phyloP scores from a whole-genome alignment of 2,113 vertebrate species.

The Myrmophylax atrothorax region DNA sequence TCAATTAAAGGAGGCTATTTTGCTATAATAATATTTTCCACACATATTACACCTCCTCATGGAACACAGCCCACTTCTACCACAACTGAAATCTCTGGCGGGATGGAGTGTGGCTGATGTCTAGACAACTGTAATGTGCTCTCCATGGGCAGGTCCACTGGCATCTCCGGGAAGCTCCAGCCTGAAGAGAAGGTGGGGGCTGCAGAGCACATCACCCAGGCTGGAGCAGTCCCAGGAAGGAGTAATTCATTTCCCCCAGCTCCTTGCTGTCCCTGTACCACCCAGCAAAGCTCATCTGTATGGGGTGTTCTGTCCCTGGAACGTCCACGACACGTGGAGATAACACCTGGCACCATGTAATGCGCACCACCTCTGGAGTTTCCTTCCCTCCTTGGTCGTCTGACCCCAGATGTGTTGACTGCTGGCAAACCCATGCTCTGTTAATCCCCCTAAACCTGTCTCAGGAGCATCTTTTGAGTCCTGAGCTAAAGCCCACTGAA shows the following conservation, averaged over 20 bases:
- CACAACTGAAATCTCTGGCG: conserved; percentile 38
- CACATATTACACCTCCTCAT: conserved; percentile 52
- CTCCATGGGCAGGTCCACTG: conserved; percentile 11
- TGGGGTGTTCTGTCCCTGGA: accelerated
- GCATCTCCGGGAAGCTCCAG: conserved; percentile 17
- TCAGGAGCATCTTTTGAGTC: not conserved
- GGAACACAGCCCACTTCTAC: conserved; percentile 44
- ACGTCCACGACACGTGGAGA: accelerated
- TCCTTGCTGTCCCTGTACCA: not conserved
- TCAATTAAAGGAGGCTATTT: conserved; percentile 60
- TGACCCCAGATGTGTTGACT: not conserved
- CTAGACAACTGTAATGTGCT: conserved; percentile 54
- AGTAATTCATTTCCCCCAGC: not conserved
- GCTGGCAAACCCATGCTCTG: not conserved
- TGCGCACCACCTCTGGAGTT: not conserved
- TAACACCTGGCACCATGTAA: accelerated
- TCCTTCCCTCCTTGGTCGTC: not conserved
- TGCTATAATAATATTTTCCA: conserved; percentile 63
- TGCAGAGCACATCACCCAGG: not conserved
- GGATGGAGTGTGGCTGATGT: conserved; percentile 38
- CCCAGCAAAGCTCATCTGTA: not conserved
- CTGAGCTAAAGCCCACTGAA: not conserved
- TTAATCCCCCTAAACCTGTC: accelerated
- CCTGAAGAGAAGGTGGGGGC: not conserved
- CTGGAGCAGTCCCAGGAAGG: not conserved